Evolutionary conservation across 2,797 vertebrate species (phyloP), one percentile per base, ranked within the genome.

Genomic region (Phoxinus dragarum): DNA sequence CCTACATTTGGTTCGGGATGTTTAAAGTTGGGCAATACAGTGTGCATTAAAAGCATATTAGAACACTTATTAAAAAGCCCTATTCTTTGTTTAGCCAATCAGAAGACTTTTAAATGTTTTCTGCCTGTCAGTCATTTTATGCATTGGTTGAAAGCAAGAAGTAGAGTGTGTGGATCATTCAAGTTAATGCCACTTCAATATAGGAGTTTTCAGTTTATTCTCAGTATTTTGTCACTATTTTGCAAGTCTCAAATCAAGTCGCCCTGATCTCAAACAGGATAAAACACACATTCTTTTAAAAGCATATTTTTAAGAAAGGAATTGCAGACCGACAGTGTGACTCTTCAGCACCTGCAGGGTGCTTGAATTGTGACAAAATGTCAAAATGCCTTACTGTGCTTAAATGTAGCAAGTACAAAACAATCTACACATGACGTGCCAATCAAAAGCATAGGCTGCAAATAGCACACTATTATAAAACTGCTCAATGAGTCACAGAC

Each of bases 401-500:
- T 71, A 82, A 86, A 64, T 72, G 52, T 38, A 34, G 40, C n/a
- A 31, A 86, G 6, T 66, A 66, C 23, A 40, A 40, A 31, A 68
- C 36, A 42, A 59, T 80, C 31, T 5, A 66, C 82, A 79, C 84
- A 67, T 67, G 23, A 87, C 23, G 64, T 80, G 76, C 66, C 56
- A 81, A 36, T 54, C 78, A 84, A 84, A 80, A 56, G 27, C 61
- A 42, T 4, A 5, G 61, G 59, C 81, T 69, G 44, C 21, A 76
- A 85, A 82, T 54, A 68, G 80, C 64, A 36, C 44, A 73, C 81
- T 76, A 67, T 81, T 81, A 77, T 68, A 82, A 71, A 80, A 80
- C 72, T 66, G 66, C 40, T 47, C 47, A 44, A 82, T 88, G 87
- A 89, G 76, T 84, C 88, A 89, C 47, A 31, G 49, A 83, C 52